Conservation (phyloP, 2,888 invertebrate species). For the Argyresthia goedartella region DNA sequence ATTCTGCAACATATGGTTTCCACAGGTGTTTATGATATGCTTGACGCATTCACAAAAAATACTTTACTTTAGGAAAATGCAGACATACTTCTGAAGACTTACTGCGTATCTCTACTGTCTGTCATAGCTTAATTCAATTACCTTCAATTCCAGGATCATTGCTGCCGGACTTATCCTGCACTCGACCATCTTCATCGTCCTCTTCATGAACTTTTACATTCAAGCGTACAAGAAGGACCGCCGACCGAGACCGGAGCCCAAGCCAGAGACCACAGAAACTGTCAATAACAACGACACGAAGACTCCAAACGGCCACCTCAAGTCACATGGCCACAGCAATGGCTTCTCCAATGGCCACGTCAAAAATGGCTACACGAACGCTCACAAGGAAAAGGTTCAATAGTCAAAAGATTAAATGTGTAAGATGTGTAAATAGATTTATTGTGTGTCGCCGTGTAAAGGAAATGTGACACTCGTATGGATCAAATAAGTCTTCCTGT, state of each 20-base stretch:
- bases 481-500: no score
- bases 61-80: no score
- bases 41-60: no score
- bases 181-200: slow-evolving; percentile 88
- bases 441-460: not conserved
- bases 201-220: slow-evolving; percentile 93
- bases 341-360: slow-evolving; percentile 25
- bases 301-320: slow-evolving; percentile 17
- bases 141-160: slow-evolving; percentile 62
- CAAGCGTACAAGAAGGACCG: slow-evolving; percentile 76
- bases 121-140: no score
- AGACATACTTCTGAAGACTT: no score
- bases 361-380: slow-evolving; percentile 27
- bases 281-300: slow-evolving; percentile 34
- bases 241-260: slow-evolving; percentile 18
- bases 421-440: not conserved
- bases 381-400: slow-evolving; percentile 48
- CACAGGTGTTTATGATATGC: no score
- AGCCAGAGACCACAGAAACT: slow-evolving; percentile 9
- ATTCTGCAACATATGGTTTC: no score
- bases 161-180: slow-evolving; percentile 82
- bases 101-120: no score
- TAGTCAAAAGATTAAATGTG: slow-evolving; percentile 19
- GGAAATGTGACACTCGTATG: not conserved
- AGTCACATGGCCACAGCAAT: slow-evolving; percentile 21